Base-by-base conservation (phyloP, 2,797 vertebrate species). In the Champsocephalus esox region DNA sequence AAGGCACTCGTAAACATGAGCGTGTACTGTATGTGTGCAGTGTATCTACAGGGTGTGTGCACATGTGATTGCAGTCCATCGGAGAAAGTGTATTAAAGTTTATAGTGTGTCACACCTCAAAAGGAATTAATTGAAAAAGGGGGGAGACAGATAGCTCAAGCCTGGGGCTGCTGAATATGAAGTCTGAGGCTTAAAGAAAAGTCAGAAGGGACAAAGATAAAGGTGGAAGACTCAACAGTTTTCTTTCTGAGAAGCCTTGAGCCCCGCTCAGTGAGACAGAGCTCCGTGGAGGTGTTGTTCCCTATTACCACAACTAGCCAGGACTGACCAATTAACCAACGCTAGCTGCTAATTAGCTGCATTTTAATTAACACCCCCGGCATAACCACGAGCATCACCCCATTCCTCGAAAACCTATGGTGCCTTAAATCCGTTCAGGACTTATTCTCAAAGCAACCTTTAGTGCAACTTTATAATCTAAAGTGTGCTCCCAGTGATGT, bases 131-230 rank as follows among this genome's bases (percentile, higher is more conserved):
- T 89, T 89, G 77, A 87, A 87, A 89, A 86, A 55, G 46, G 57
- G 57, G 72, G 66, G 46, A 64, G 82, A 74, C 86, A 80, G 88
- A 91, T 79, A 90, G 79, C 79, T 80, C 43, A 59, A 90, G 89
- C 78, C 87, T 3, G 48, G 34, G 80, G 80, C 87, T 91, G 85
- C 91, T 88, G 91, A 92, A 90, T 91, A 85, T 85, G 77, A 89
- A 85, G 84, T 87, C 72, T 79, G 65, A 69, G 70, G 88, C 90
- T 92, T 92, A 91, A 70, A 84, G 82, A 76, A 77, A 88, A 89
- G 85, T 92, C 86, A 65, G 84, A 63, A 85, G 84, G 87, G 87
- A 91, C 82, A 83, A 80, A 89, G 90, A 90, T 90, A 83, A 93
- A 84, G 79, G 84, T 80, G 68, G 67, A 86, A 68, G 80, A 84